Percentiles rank a stretch among this genome's conserved stretches.
Evolutionary conservation across 2,888 invertebrate genomes (phyloP).

Genomic region (Troilus luridus): DNA sequence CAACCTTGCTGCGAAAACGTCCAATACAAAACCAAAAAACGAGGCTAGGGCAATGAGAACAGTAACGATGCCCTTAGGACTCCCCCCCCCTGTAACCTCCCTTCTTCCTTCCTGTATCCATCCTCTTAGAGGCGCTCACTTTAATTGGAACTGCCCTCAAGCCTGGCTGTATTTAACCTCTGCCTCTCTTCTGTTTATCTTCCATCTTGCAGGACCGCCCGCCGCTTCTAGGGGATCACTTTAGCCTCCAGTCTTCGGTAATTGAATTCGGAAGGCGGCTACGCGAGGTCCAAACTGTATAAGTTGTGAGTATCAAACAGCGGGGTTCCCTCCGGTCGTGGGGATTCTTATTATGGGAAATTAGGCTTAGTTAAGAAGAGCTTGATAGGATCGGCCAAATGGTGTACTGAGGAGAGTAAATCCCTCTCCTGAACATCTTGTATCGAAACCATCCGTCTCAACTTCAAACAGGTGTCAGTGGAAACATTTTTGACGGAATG

Average conservation of each 20-base stretch:
- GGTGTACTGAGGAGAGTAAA: background rate
- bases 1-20: background rate
- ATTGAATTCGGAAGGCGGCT: slow-evolving; percentile 7
- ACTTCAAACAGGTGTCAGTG: too few species aligned
- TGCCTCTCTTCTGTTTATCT: slow-evolving; percentile 19
- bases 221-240: background rate
- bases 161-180: slow-evolving; percentile 21
- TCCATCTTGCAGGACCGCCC: slow-evolving; percentile 13
- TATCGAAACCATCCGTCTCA: too few species aligned
- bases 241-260: background rate
- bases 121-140: background rate
- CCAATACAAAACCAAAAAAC: background rate
- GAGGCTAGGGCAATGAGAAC: background rate
- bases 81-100: background rate
- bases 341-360: background rate
- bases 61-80: slow-evolving; percentile 12
- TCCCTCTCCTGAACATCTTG: background rate
- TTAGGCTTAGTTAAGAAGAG: background rate
- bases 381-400: background rate
- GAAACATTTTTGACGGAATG: too few species aligned
- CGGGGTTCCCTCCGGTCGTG: background rate
- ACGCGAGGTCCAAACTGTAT: background rate
- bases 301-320: background rate
- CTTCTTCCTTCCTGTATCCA: background rate
- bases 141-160: slow-evolving; percentile 26